Evolutionary conservation across 2,113 vertebrate genomes (phyloP).

Genomic region (Camelus bactrianus): DNA sequence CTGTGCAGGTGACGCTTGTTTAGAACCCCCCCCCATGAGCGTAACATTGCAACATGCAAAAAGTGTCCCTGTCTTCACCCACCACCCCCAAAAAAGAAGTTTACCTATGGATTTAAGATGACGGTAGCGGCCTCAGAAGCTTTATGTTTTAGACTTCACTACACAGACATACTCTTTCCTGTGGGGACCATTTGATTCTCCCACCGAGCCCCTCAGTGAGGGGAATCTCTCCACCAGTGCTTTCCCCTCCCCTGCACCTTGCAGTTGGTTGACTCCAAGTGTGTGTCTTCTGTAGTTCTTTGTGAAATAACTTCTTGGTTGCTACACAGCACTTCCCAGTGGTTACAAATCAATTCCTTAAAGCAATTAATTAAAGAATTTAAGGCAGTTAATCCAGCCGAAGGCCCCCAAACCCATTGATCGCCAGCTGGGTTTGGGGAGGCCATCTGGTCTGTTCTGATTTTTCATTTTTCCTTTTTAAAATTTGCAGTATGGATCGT

Average conservation of each 20-base stretch:
- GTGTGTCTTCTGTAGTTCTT: constrained; percentile 58
- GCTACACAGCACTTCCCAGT: constrained; percentile 50
- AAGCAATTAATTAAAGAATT: constrained; percentile 74
- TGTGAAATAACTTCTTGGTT: constrained; percentile 65
- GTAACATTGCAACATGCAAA: background rate
- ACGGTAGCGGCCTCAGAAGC: background rate
- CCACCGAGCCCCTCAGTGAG: background rate
- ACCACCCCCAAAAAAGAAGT: background rate
- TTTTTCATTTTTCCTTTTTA: constrained; percentile 46
- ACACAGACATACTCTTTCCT: background rate
- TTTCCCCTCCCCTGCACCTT: background rate
- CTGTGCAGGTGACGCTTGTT: background rate
- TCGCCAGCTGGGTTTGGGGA: constrained; percentile 72
- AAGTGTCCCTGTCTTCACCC: background rate
- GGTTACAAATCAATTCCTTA: constrained; percentile 76
- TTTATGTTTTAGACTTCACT: background rate
- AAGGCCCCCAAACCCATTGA: constrained; percentile 59
- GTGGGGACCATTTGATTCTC: background rate
- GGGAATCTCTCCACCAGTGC: background rate
- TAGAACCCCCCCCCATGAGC: background rate
- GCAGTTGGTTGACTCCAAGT: background rate
- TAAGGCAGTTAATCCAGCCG: constrained; percentile 63
- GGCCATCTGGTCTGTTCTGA: constrained; percentile 62
- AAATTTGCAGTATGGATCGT: constrained; percentile 55
- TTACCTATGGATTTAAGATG: background rate